Conservation (phyloP, 1,140 invertebrate genomes). For the Lithobius niger region DNA sequence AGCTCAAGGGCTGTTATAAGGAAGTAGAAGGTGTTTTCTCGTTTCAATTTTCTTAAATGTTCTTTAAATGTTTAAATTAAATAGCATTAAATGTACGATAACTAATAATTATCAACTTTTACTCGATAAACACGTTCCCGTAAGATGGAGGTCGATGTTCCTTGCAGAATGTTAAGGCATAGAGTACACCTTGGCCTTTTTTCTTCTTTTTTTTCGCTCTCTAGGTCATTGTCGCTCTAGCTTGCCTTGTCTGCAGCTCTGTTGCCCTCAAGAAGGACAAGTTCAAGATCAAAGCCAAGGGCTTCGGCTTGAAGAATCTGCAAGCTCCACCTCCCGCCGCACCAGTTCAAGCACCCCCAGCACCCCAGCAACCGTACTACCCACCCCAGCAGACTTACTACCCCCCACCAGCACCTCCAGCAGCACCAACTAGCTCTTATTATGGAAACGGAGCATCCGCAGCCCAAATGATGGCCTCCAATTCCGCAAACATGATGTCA, state of each 20-base stretch:
- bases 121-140: no score
- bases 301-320: neutral
- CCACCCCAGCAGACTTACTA: neutral
- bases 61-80: no score
- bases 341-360: neutral
- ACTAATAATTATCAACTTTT: no score
- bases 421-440: neutral
- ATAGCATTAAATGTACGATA: no score
- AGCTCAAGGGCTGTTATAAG: no score
- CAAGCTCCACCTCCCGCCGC: neutral
- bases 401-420: neutral
- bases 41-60: no score
- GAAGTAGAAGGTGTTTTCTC: no score
- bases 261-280: neutral
- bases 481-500: neutral
- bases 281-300: neutral
- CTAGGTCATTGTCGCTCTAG: neutral
- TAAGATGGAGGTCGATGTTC: no score
- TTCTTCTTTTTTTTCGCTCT: neutral
- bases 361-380: neutral
- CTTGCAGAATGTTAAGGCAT: no score
- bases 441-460: neutral
- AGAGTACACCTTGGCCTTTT: no score
- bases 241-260: neutral
- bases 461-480: neutral